Evolutionary conservation across 2,797 vertebrate species (phyloP), one percentile per base, ranked within the genome.

Genomic region (Hyperoplus immaculatus): DNA sequence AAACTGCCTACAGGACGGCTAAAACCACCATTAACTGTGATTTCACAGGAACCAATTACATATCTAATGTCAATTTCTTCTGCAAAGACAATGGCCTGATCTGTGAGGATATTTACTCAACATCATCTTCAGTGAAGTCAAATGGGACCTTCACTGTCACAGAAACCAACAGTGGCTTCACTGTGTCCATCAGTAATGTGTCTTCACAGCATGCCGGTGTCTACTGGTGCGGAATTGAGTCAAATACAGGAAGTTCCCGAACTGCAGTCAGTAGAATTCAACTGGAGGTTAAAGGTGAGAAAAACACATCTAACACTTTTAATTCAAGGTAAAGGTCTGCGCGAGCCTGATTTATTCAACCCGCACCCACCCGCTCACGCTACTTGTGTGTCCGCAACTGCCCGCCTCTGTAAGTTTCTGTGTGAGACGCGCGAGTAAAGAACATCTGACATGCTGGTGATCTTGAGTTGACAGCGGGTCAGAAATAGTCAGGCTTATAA

Each of bases 211-310:
- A 90, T 21, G 0, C 2, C 18, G 86, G 76, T 45, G 16, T 78
- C 16, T 88, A 88, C 69, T 83, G 80, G 82, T 90, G 84, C 47
- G 63, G 76, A 56, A 3, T 29, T 3, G 29, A 29, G 29, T 2
- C 5, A 41, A 0, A 2, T 0, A 0, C 11, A 1, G 12, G 1
- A 41, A 0, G 0, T 4, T 0, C 29, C 0, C 1, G 2, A 42
- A 4, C 6, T 18, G 0, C 1, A 21, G 4, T 63, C 29, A 11
- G 9, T 29, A 45, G 11, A 0, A 62, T 75, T 46, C 0, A 38
- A 1, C 71, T 87, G 16, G 0, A 42, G 10, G 21, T 70, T 43
- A 0, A 60, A 53, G 6, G 77, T 82, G 54, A 75, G 77, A 13
- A 45, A 3, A 10, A 54, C 47, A 65, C 21, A 3, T 67, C 1